These are phyloP conservation scores for Lacerta viridis DNA, from an alignment of 2,797 vertebrate species.

Conservation along the genomic window DNA sequence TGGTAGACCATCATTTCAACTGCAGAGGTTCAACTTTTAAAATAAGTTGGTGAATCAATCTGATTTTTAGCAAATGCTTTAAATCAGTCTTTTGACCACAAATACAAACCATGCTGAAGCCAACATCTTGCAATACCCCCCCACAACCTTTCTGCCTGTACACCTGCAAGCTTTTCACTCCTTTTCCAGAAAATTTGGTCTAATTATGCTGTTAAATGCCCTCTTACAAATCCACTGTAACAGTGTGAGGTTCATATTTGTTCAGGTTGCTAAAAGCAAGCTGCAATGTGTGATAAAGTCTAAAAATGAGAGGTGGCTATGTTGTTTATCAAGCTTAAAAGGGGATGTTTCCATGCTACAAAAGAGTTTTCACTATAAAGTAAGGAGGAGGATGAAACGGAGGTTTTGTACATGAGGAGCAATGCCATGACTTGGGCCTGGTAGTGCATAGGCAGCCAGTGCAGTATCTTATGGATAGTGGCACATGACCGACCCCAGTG, in stretches of 20 bases:
- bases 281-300: conserved; percentile 29
- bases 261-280: conserved; percentile 44
- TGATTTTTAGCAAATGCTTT: conserved; percentile 9
- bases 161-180: not conserved
- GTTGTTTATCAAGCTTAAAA: conserved; percentile 20
- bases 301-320: conserved; percentile 14
- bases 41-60: conserved; percentile 10
- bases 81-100: not conserved
- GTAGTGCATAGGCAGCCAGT: too few relatives aligned
- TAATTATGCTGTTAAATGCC: conserved; percentile 9
- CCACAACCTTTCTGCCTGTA: conserved; percentile 26
- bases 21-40: not conserved
- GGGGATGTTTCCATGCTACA: conserved; percentile 16
- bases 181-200: not conserved
- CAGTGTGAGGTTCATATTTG: conserved; percentile 17
- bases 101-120: not conserved
- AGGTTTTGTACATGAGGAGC: not conserved
- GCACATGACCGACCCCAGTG: too few relatives aligned
- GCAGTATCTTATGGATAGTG: too few relatives aligned
- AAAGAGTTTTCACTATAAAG: conserved; percentile 34
- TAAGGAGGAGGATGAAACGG: not conserved
- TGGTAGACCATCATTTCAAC: conserved; percentile 31
- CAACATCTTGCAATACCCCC: not conserved
- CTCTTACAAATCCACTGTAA: conserved; percentile 25
- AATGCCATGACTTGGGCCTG: too few relatives aligned